Evolutionary conservation across 2,888 invertebrate species (phyloP), one percentile per base, ranked within the genome.

Genomic region (Archips xylosteana): DNA sequence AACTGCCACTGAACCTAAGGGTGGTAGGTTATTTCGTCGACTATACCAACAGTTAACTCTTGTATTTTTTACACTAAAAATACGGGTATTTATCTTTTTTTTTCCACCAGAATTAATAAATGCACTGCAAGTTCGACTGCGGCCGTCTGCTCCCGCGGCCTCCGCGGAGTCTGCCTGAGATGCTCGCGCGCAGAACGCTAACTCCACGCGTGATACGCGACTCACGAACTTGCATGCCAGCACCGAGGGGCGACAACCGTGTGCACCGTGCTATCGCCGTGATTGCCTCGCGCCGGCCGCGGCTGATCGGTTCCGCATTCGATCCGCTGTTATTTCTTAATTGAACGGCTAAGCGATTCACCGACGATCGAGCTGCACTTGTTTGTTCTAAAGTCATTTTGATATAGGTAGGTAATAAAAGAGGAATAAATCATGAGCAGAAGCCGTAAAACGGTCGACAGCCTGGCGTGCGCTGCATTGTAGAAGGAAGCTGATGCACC

Each of bases 241-340:
- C 62, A 69, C 45, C 51, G 65, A 75, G 66, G 75, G 64, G 63
- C 57, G 75, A 32, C 63, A 77, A 47, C 39, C 70, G 59, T 47
- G 15, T 36, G 57, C 62, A 23, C 32, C 45, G 45, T 3, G 39
- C 15, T 42, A 42, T 42, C 63, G 34, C 51, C 49, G 60, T 47
- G 3, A 54, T 42, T 39, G 45, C 36, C 62, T 51, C 51, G 36
- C 39, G 13, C 49, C 49, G n/a, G 34, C 65, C 49, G 39, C 62
- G 42, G 61, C 61, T 42, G 63, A 57, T 63, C 63, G 34, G 64
- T 72, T 72, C 72, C 72, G 67, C 54, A 54, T 71, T 64, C 64
- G 45, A 67, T 57, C 34, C 67, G 47, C 54, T 36, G 54, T 57
- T 67, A 47, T 51, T 42, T 42, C 34, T 68, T 68, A 47, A 68